phyloP scores from a whole-genome alignment of 64 coral and sea anemone species.

The Porites lutea region DNA sequence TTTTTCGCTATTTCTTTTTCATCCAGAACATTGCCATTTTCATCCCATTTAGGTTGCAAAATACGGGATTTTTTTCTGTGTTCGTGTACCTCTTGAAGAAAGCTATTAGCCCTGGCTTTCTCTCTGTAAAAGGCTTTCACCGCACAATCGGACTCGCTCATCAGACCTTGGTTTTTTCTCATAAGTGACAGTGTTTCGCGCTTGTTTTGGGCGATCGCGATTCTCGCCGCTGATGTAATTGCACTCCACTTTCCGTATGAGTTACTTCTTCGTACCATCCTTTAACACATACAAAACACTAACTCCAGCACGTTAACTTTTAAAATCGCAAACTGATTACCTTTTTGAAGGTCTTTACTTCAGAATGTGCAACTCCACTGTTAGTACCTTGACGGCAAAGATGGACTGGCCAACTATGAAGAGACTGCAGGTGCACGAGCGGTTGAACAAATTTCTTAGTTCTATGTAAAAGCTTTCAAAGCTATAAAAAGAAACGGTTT shows the following conservation, averaged over 20 bases:
- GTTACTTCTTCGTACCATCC: constrained; percentile 2
- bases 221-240: not conserved
- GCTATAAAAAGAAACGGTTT: not conserved
- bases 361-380: too few relatives aligned
- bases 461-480: not conserved
- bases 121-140: constrained; percentile 18
- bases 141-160: not conserved
- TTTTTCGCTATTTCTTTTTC: too few relatives aligned
- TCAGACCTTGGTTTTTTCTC: not conserved
- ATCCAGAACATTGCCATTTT: not conserved
- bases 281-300: not conserved
- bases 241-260: not conserved
- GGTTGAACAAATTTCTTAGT: too few relatives aligned
- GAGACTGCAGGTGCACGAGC: too few relatives aligned
- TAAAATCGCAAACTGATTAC: too few relatives aligned
- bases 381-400: too few relatives aligned
- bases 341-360: too few relatives aligned
- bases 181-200: constrained; percentile 12
- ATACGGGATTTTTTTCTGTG: not conserved
- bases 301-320: not conserved
- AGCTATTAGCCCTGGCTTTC: constrained; percentile 7
- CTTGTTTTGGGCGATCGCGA: constrained; percentile 26
- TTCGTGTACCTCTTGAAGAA: not conserved
- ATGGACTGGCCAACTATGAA: too few relatives aligned
- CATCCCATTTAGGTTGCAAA: not conserved